phyloP scores from a whole-genome alignment of 2,113 vertebrate species.

The Ptychochromis oligacanthus region DNA sequence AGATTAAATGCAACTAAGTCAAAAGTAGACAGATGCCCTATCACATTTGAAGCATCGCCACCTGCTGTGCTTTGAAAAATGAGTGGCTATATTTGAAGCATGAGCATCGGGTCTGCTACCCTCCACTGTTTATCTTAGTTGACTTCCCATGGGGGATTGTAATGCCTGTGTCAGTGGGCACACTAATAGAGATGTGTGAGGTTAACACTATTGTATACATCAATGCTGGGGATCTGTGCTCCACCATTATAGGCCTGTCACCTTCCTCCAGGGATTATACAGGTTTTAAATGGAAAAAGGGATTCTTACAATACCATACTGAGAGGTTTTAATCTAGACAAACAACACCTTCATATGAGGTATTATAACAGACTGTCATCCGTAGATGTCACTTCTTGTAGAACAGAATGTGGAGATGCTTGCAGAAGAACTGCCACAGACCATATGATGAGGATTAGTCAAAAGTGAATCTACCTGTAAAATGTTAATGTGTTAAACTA shows the following conservation, averaged over 20 bases:
- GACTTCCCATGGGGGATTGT: slow-evolving; percentile 66
- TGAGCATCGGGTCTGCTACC: slow-evolving; percentile 59
- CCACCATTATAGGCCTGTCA: slow-evolving; percentile 68
- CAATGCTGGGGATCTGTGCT: slow-evolving; percentile 64
- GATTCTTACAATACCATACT: slow-evolving; percentile 44
- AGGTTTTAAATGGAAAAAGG: slow-evolving; percentile 62
- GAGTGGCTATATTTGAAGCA: slow-evolving; percentile 70
- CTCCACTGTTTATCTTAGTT: slow-evolving; percentile 70
- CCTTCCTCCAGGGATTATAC: slow-evolving; percentile 66
- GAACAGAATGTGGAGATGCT: slow-evolving; percentile 3
- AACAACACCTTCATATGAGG: slow-evolving; percentile 67
- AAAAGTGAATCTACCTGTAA: slow-evolving; percentile 53
- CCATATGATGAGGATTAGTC: slow-evolving; percentile 59
- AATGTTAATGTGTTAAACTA: slow-evolving; percentile 60
- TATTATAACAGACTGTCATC: slow-evolving; percentile 59
- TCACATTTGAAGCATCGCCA: slow-evolving; percentile 70
- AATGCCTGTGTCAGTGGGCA: slow-evolving; percentile 69
- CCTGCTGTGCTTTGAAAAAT: slow-evolving; percentile 71
- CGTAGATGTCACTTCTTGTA: slow-evolving; percentile 27
- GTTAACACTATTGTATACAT: slow-evolving; percentile 71
- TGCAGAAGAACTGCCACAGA: slow-evolving; percentile 41
- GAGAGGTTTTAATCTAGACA: slow-evolving; percentile 70
- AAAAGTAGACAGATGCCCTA: slow-evolving; percentile 63
- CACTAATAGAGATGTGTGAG: slow-evolving; percentile 75
- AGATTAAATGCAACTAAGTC: slow-evolving; percentile 62